Evolutionary conservation across 2,797 vertebrate species (phyloP).

Genomic region (Semotilus atromaculatus): DNA sequence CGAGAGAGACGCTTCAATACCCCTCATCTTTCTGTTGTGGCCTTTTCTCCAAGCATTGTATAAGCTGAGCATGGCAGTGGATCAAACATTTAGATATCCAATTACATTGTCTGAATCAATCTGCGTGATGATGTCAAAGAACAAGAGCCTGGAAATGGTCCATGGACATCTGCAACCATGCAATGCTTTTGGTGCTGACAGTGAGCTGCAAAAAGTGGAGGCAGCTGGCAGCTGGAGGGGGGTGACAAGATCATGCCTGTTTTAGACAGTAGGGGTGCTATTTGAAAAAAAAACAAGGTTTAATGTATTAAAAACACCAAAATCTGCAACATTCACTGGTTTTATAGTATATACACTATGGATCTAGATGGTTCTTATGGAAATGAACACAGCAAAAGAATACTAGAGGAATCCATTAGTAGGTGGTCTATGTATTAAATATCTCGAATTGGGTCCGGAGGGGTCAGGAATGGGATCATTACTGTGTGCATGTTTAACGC

Average conservation of each 20-base stretch:
- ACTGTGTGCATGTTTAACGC: background rate
- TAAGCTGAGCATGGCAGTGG: slow-evolving; percentile 55
- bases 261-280: slow-evolving; percentile 53
- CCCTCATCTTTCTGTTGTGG: slow-evolving; percentile 38
- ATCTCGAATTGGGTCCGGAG: background rate
- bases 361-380: background rate
- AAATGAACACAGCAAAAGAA: background rate
- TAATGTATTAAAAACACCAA: slow-evolving; percentile 45
- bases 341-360: background rate
- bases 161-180: slow-evolving; percentile 68
- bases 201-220: slow-evolving; percentile 31
- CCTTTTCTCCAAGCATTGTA: slow-evolving; percentile 42
- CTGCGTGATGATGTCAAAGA: slow-evolving; percentile 60
- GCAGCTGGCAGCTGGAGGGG: slow-evolving; percentile 66
- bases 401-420: background rate
- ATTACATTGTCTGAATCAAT: slow-evolving; percentile 63
- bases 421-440: slow-evolving; percentile 31
- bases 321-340: slow-evolving; percentile 51
- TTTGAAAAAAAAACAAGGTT: slow-evolving; percentile 60
- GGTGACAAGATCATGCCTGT: slow-evolving; percentile 43
- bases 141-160: slow-evolving; percentile 67
- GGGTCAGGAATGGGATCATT: slow-evolving; percentile 3
- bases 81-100: slow-evolving; percentile 66
- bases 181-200: slow-evolving; percentile 58
- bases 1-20: background rate